phyloP scores from a whole-genome alignment of 2,888 invertebrate species.

The Macaria notata region DNA sequence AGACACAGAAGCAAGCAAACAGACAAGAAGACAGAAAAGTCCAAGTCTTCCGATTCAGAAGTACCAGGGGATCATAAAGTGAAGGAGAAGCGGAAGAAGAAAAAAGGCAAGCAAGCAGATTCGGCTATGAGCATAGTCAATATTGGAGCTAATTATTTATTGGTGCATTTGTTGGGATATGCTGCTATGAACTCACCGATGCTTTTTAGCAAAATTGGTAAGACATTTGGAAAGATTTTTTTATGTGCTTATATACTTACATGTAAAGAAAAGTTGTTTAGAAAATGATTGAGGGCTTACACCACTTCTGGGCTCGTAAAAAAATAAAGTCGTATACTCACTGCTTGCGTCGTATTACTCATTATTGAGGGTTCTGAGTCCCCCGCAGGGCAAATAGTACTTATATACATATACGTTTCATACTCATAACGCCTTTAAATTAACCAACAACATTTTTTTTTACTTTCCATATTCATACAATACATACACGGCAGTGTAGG shows the following conservation, averaged over 20 bases:
- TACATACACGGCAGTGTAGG: no score
- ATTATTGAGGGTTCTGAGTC: no score
- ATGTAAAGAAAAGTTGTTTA: no score
- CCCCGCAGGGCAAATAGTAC: no score
- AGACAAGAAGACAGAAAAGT: conserved; percentile 24
- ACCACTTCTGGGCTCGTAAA: no score
- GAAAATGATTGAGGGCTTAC: no score
- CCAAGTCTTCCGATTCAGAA: conserved; percentile 30
- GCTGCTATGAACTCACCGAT: conserved; percentile 67
- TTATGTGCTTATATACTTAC: neutral
- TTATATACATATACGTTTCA: no score
- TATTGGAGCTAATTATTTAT: conserved; percentile 77
- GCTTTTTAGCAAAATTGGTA: conserved; percentile 67
- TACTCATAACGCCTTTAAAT: no score
- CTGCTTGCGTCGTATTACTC: no score
- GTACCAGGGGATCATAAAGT: conserved; percentile 40
- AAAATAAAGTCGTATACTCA: no score
- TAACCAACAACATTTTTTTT: no score
- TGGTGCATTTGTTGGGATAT: conserved; percentile 81
- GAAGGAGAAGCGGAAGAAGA: conserved; percentile 23
- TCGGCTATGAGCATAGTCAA: conserved; percentile 64
- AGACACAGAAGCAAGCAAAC: conserved; percentile 19
- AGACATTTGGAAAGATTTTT: conserved; percentile 27
- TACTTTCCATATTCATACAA: no score
- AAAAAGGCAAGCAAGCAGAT: conserved; percentile 30